These are phyloP conservation scores for Porites cylindrica DNA, from an alignment of 92 coral and sea anemone genomes.

Conservation along the genomic window DNA sequence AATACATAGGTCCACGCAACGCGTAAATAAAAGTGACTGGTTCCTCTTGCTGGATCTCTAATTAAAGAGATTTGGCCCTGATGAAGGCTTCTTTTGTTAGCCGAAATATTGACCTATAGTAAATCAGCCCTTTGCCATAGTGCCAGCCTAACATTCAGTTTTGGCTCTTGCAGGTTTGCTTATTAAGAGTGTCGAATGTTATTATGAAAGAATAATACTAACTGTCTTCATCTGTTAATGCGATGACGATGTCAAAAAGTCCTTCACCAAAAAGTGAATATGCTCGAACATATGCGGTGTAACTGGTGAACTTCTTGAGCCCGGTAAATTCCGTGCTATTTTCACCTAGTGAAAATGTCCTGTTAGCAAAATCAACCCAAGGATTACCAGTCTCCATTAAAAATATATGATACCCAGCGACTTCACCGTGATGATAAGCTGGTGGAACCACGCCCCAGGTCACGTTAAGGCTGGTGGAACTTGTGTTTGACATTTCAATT, in stretches of 20 bases:
- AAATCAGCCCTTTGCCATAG: too few species aligned
- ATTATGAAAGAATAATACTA: background rate
- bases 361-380: background rate
- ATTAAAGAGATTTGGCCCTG: too few species aligned
- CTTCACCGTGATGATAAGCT: slow-evolving; percentile 61
- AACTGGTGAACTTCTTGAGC: slow-evolving; percentile 61
- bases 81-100: too few species aligned
- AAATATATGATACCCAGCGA: slow-evolving; percentile 69
- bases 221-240: slow-evolving; percentile 67
- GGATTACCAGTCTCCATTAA: slow-evolving; percentile 11
- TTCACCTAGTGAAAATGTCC: slow-evolving; percentile 6
- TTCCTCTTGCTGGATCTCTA: too few species aligned
- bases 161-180: too few species aligned
- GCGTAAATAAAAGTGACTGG: too few species aligned
- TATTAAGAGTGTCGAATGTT: background rate
- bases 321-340: slow-evolving; percentile 33
- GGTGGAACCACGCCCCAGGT: slow-evolving; percentile 84
- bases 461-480: slow-evolving; percentile 77
- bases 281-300: slow-evolving; percentile 53
- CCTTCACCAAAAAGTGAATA: slow-evolving; percentile 72
- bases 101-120: too few species aligned
- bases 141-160: too few species aligned
- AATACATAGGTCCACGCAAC: too few species aligned
- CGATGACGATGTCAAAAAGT: background rate
- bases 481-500: slow-evolving; percentile 62